Evolutionary conservation across 2,113 vertebrate species (phyloP), one percentile per base, ranked within the genome.

Genomic region (Chascanopsetta lugubris): DNA sequence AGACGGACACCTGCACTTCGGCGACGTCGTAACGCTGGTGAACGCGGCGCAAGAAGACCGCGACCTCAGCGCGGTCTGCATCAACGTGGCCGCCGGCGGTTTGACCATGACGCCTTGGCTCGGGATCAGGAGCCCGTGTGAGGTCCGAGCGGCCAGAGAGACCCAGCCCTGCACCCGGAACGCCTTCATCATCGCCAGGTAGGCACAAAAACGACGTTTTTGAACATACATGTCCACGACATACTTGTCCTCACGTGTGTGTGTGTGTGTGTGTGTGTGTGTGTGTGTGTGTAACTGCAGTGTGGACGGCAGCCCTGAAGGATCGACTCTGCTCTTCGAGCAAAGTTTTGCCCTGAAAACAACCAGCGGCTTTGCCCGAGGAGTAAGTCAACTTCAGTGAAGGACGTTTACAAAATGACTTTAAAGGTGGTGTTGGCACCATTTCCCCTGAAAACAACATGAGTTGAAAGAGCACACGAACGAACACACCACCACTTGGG

Each of bases 21-120:
- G 96, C 5, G 94, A 98, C 74, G 85, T 81, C 0, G 93, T 98
- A 77, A 91, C 97, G 88, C 77, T 98, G 11, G 30, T 95, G 74
- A 96, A 93, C 61, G 63, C 81, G 0, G 88, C 84, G 21, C 12
- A 72, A 17, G 60, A 62, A 1, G 13, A 20, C 2, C 0, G 63
- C 0, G 72, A 88, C 0, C 32, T 79, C 24, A 85, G 90, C 13
- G 79, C 91, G 1, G 34, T 98, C 42, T 89, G 93, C 20, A 64
- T 94, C 3, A 91, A 91, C 3, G 87, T 91, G 0, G 92, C 94
- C 7, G 72, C 94, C 8, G 42, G 84, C 0, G 75, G 66, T 46
- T 3, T 92, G 0, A 80, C 67, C 1, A 82, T 29, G 53, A 36
- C 0, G 30, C 59, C 70, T 0, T 34, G 22, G 0, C 43, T 79